Percentiles rank a stretch among this genome's conserved stretches.
Conservation (phyloP, 2,888 invertebrate species). For the Operophtera brumata region DNA sequence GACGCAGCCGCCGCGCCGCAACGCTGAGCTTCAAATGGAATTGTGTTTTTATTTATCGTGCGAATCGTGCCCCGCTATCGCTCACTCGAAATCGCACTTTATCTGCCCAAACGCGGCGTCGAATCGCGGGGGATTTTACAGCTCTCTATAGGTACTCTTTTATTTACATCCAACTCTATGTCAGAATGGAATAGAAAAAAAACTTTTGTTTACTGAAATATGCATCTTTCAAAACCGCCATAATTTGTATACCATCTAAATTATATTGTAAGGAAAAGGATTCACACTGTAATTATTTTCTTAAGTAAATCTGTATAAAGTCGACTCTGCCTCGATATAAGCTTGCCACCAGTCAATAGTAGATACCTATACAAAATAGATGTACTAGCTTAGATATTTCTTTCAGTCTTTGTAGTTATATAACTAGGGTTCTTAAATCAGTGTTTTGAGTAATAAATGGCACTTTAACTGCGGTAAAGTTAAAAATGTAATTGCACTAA, state of each 20-base stretch:
- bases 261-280: neutral
- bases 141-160: slow-evolving; percentile 53
- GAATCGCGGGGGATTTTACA: slow-evolving; percentile 53
- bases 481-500: neutral
- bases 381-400: slow-evolving; percentile 25
- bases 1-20: slow-evolving; percentile 72
- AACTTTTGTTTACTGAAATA: neutral
- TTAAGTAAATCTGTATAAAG: neutral
- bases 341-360: slow-evolving; percentile 26
- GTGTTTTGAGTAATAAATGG: slow-evolving; percentile 8
- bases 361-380: slow-evolving; percentile 20
- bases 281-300: neutral
- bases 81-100: slow-evolving; percentile 75
- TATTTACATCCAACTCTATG: slow-evolving; percentile 36
- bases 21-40: slow-evolving; percentile 76
- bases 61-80: slow-evolving; percentile 76
- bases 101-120: slow-evolving; percentile 72
- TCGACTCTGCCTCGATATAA: slow-evolving; percentile 18
- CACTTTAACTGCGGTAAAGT: slow-evolving; percentile 14
- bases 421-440: slow-evolving; percentile 18
- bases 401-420: slow-evolving; percentile 21
- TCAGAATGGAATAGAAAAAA: slow-evolving; percentile 10
- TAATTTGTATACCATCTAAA: neutral
- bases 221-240: neutral
- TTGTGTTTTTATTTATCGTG: slow-evolving; percentile 81